Base-by-base conservation (phyloP, 2,888 invertebrate species). In the Yponomeuta sedellus region DNA sequence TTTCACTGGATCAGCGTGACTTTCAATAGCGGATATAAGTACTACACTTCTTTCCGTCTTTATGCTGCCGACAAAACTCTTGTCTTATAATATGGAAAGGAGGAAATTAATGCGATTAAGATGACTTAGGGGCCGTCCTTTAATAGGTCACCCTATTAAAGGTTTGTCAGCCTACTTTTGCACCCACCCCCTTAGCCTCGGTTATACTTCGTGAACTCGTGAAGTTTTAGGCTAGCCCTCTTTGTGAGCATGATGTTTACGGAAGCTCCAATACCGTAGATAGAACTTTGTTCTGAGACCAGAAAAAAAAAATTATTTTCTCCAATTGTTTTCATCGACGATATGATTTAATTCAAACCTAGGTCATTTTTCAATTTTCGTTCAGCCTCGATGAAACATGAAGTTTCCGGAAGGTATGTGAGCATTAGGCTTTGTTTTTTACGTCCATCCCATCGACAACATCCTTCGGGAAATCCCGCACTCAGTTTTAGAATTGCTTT, bases 1-100 rank as follows among this genome's bases (percentile, higher is more conserved):
- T 88, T 85, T 87, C 83, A 84, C 83, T 82, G 80, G 81, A 86
- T 86, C 86, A 87, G 82, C 80, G 76, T 77, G 76, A 82, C 78
- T 81, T 81, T 82, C 80, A 83, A 82, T 81, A 77, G 77, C 74
- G 75, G 75, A 81, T 79, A 76, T 78, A 75, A 73, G 70, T 77
- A 61, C 34, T 61, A 59, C 59, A 59, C 59, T 22, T 77, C 78
- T 72, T 75, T 78, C 70, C 73, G 70, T 74, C 74, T 74, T 72
- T 72, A 20, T 58, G 20, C 16, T 65, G 44, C 61, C 61, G 20
- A 16, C 63, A 34, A 66, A 62, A 61, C 34, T 34, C 57, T 63
- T 67, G 56, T 56, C 56, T 59, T 10, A 59, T 25, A 11, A 22
- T 10, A 20, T 20, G 10, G 20, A 57, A 57, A 57, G n/a, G 5